Base-by-base conservation (phyloP, 2,888 invertebrate species). In the Andricus quercusramuli region DNA sequence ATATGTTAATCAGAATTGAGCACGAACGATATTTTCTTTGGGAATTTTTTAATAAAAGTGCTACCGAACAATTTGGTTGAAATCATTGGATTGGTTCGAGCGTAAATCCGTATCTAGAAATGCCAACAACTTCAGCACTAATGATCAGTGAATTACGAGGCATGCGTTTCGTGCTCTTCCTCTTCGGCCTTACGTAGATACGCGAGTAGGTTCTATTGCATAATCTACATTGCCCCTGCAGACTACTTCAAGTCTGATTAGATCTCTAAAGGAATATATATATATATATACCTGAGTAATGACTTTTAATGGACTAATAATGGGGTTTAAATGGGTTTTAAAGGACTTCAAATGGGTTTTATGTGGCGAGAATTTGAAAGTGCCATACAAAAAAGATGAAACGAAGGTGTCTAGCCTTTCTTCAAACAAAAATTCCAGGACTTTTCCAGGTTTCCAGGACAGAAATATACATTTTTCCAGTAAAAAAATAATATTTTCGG, bases 31-130 rank as follows among this genome's bases (percentile, higher is more conserved):
- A 13, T 4, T 59, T 62, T 62, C 25, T 25, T 15, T 1, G 25
- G 8, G 3, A n/a, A 9, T 44, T 68, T 37, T 68, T 51, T n/a
- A 56, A 56, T 74, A 56, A 74, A 74, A 56, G 29, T 29, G 29
- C 29, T 70, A 62, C 25, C 15, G 20, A 37, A 32, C 56, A 74
- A 25, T 68, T 44, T 15, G 6, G 41, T 47, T 47, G 47, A 59
- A 74, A 74, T 74, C 6, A 74, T 37, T 11, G 74, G n/a, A 74
- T 74, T 37, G 56, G 29, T 59, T 74, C 74, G 37, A 74, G 74
- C 74, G 74, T 74, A 56, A 74, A 59, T 74, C 74, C 74, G 51
- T 37, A 32, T 74, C 32, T 74, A 59, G 56, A 74, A 74, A 74
- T 74, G 74, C n/a, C 11, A 56, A 25, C 47, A 56, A 47, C 47